A percentile compares a stretch with the other conserved stretches of the same genome.
phyloP scores from a whole-genome alignment of 2,797 vertebrate genomes.

The Pelobates cultripes region DNA sequence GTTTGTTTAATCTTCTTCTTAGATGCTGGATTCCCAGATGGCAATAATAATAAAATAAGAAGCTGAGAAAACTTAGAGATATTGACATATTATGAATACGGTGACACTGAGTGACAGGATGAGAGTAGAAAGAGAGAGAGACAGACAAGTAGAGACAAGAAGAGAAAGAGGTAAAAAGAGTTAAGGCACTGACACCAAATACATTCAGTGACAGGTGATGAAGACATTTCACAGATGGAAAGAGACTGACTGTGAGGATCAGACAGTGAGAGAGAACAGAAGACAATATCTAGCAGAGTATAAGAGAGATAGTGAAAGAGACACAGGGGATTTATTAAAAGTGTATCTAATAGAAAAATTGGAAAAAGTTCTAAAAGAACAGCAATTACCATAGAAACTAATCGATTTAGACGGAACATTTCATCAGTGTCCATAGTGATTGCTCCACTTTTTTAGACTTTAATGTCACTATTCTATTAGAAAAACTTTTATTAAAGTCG shows the following conservation, averaged over 20 bases:
- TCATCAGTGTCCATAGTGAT: no score
- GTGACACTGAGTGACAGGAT: conserved; percentile 42
- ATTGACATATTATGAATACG: conserved; percentile 47
- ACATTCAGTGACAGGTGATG: no score
- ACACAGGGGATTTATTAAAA: background rate
- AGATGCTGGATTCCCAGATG: conserved; percentile 36
- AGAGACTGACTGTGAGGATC: no score
- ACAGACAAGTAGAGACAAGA: background rate
- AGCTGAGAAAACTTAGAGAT: conserved; percentile 19
- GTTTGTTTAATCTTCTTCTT: conserved; percentile 51
- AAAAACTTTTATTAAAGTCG: no score
- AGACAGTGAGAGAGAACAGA: conserved; percentile 1
- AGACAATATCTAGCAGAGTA: background rate
- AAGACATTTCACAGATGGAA: no score
- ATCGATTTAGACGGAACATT: no score
- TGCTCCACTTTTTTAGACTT: no score
- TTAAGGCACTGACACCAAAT: background rate
- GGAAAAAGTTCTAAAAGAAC: no score
- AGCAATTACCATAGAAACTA: no score
- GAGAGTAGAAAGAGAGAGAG: background rate
- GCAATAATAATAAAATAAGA: conserved; percentile 41
- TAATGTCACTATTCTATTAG: no score
- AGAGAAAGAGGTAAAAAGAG: background rate
- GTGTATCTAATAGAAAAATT: no score
- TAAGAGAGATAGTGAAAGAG: background rate